Conservation (phyloP, 2,797 vertebrate genomes). For the Tragelaphus oryx region DNA sequence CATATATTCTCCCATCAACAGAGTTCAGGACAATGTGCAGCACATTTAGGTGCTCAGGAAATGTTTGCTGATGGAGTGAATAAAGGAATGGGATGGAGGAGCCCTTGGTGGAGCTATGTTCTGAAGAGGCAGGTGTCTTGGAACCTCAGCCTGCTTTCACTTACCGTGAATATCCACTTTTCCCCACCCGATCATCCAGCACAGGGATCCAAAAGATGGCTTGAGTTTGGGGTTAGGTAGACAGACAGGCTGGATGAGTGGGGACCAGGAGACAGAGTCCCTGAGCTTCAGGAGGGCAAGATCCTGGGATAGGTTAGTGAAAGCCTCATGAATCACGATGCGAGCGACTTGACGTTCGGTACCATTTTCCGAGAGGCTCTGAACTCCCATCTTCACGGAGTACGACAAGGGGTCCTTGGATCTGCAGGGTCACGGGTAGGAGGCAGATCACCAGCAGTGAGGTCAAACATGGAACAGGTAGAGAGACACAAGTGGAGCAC, state of each 20-base stretch:
- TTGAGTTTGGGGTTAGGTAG: neutral
- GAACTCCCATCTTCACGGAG: slow-evolving; percentile 24
- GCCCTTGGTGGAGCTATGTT: fast-evolving
- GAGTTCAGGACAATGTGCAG: neutral
- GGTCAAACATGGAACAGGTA: neutral
- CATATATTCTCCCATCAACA: neutral
- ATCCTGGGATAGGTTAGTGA: slow-evolving; percentile 26
- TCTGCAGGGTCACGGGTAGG: neutral
- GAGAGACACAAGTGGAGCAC: neutral
- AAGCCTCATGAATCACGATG: slow-evolving; percentile 39
- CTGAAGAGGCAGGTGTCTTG: neutral
- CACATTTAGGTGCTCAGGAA: neutral
- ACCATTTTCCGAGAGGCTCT: neutral
- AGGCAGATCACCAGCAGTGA: neutral
- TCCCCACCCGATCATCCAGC: slow-evolving; percentile 57
- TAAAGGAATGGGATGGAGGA: neutral
- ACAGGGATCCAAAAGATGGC: neutral
- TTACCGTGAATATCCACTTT: neutral
- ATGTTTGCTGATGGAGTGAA: neutral
- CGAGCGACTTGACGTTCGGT: neutral
- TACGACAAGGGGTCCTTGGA: slow-evolving; percentile 36
- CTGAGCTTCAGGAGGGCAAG: slow-evolving; percentile 64
- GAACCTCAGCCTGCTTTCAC: neutral
- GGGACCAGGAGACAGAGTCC: neutral
- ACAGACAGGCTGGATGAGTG: slow-evolving; percentile 44